Base-by-base conservation (phyloP, 2,113 vertebrate species). In the Kryptolebias marmoratus region DNA sequence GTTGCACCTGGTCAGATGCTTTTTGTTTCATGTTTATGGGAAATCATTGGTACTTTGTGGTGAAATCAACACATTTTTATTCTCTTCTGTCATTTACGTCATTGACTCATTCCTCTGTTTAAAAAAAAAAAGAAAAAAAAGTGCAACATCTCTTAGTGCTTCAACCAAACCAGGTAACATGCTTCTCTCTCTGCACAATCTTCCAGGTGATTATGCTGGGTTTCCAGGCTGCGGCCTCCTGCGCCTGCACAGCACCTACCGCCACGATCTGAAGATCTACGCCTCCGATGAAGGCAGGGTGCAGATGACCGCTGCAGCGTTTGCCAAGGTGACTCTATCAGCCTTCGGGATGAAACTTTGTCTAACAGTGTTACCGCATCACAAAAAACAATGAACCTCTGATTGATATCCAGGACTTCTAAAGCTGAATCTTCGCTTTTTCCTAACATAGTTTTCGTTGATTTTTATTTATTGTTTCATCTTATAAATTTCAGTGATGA, bases 241-340 rank as follows among this genome's bases (percentile, higher is more conserved):
- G 32, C 95, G 97, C 16, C 93, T 99, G 63, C 98, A 99, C 88
- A 98, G 97, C 92, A 99, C 97, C 4, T 99, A 98, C 59, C 96
- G 98, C 67, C 98, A 99, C 0, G 97, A 99, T 82, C 95, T 99
- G 80, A 99, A 98, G 94, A 99, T 99, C 90, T 99, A 99, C 0
- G 98, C 98, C 62, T 99, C 98, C 0, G 98, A 99, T 0, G 98
- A 99, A 82, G 98, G 98, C 53, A 92, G 98, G 6, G 98, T 99
- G 56, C 98, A 99, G 91, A 99, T 99, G 98, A 99, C 98, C 0
- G 98, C 98, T 1, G 97, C 98, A 11, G 97, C 97, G 52, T 99
- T 99, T 81, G 97, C 98, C 12, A 99, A 99, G 95, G 97, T 99
- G 58, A 31, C 5, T 11, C 1, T 31, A 36, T 36, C 36, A 36